phyloP scores from a whole-genome alignment of 2,888 invertebrate species.

The Pristionchus japonicus region DNA sequence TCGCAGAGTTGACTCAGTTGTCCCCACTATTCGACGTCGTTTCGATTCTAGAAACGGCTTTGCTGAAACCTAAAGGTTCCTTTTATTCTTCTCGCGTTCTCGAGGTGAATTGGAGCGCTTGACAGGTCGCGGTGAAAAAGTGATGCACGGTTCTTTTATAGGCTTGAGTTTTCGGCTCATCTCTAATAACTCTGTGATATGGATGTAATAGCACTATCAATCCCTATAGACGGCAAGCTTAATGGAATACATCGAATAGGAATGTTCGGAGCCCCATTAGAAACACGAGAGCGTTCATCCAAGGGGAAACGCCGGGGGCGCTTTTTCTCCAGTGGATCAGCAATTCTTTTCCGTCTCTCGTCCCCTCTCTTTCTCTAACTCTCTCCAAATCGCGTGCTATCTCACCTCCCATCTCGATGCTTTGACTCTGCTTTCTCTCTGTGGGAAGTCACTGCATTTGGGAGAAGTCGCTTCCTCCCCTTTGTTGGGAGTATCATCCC shows the following conservation, averaged over 20 bases:
- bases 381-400: background rate
- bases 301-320: background rate
- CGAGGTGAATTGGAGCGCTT: too few species aligned
- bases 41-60: background rate
- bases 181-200: too few species aligned
- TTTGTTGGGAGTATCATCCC: background rate
- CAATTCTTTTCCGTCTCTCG: background rate
- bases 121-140: too few species aligned
- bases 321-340: background rate
- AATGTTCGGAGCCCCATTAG: too few species aligned
- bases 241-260: too few species aligned
- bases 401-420: background rate
- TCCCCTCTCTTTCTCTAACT: background rate
- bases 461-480: slow-evolving; percentile 21
- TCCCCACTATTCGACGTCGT: background rate
- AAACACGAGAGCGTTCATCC: too few species aligned
- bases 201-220: too few species aligned
- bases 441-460: slow-evolving; percentile 27
- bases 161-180: too few species aligned
- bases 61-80: too few species aligned
- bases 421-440: background rate
- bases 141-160: too few species aligned
- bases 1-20: slow-evolving; percentile 21
- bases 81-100: too few species aligned
- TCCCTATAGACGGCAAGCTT: too few species aligned